phyloP scores from a whole-genome alignment of 2,113 vertebrate genomes.

The Tringa solitaria region DNA sequence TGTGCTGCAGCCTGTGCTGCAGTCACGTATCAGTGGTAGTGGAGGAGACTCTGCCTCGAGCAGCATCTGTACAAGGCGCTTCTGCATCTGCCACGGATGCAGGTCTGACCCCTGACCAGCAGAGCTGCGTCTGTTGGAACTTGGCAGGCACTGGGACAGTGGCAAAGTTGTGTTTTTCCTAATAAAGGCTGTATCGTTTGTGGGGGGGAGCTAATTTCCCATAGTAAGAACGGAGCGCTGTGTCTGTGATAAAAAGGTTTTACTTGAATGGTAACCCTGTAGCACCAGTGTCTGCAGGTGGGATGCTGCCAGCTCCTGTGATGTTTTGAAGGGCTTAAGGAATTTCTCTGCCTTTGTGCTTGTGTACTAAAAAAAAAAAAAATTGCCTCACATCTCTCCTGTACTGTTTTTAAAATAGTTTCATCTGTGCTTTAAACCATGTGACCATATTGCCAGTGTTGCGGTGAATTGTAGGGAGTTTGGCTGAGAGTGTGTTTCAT shows the following conservation, averaged over 20 bases:
- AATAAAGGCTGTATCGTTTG: not conserved
- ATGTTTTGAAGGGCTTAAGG: not conserved
- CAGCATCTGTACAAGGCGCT: not conserved
- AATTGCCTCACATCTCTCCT: not conserved
- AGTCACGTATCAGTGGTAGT: rapidly evolving
- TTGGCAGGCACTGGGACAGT: not conserved
- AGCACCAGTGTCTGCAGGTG: not conserved
- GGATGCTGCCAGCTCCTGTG: not conserved
- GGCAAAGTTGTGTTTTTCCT: not conserved
- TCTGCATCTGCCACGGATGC: not conserved
- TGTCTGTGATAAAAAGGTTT: not conserved
- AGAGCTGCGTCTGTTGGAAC: not conserved
- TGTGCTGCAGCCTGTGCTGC: not conserved
- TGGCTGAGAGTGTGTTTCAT: not conserved
- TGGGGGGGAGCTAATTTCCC: not conserved
- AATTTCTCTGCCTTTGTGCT: not conserved
- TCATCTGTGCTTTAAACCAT: not conserved
- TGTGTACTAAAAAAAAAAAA: not conserved
- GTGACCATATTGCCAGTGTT: not conserved
- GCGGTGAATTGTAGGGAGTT: not conserved
- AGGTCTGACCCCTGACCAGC: not conserved
- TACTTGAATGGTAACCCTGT: not conserved
- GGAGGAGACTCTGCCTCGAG: not conserved
- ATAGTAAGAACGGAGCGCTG: not conserved
- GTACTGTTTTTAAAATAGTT: not conserved